Evolutionary conservation across 2,888 invertebrate genomes (phyloP).

Genomic region (Coecobrya sp.): DNA sequence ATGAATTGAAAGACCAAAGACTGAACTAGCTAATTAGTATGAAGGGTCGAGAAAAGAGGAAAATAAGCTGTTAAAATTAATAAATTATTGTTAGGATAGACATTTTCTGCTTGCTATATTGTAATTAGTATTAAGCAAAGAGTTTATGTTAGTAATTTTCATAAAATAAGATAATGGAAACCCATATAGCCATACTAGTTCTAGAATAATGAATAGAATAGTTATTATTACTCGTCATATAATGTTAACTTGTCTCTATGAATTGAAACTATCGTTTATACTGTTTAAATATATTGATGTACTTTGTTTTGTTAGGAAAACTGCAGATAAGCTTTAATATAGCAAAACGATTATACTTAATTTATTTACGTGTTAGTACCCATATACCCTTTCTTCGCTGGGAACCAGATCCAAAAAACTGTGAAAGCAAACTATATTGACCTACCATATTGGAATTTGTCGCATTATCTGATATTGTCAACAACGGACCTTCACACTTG

Average conservation of each 20-base stretch:
- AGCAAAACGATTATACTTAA: not conserved
- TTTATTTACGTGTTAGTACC: not conserved
- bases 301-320: not conserved
- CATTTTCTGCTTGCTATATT: no score
- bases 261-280: not conserved
- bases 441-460: no score
- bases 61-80: not conserved
- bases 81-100: no score
- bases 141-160: not conserved
- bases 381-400: not conserved
- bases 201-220: not conserved
- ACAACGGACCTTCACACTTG: no score
- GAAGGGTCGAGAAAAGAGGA: not conserved
- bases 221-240: not conserved
- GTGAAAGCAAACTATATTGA: no score
- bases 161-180: not conserved
- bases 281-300: not conserved
- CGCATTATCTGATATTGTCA: no score
- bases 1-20: slow-evolving; percentile 54
- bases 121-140: not conserved
- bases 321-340: not conserved
- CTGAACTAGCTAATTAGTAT: slow-evolving; percentile 21
- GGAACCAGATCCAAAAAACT: no score
- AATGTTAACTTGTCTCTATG: not conserved
- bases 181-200: not conserved